Conservation (phyloP, 2,113 vertebrate species). For the Chrysemys picta region DNA sequence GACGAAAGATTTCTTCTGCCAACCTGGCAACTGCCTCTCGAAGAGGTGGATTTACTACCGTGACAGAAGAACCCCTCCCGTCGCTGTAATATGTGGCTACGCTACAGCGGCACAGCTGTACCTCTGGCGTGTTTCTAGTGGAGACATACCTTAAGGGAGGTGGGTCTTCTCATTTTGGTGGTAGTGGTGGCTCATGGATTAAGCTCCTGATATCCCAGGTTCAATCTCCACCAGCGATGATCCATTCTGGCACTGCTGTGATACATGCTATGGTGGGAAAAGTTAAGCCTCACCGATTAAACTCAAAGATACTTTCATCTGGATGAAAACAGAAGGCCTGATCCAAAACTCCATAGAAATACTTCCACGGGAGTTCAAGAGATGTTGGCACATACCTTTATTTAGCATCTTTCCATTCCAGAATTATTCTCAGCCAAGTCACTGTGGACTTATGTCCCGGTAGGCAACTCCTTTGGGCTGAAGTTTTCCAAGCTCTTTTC, state of each 20-base stretch:
- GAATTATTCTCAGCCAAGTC: accelerated
- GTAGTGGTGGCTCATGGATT: not conserved
- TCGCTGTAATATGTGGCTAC: too few relatives aligned
- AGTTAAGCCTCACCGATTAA: not conserved
- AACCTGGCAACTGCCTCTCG: too few relatives aligned
- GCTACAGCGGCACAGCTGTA: too few relatives aligned
- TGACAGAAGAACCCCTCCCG: too few relatives aligned
- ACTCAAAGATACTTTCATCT: not conserved
- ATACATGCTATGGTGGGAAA: not conserved
- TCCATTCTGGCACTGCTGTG: too few relatives aligned
- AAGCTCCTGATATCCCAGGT: not conserved
- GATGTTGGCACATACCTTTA: not conserved
- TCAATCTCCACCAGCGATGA: not conserved
- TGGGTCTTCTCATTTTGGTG: not conserved
- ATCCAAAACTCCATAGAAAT: not conserved
- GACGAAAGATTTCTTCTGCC: too few relatives aligned
- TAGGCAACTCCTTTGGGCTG: not conserved
- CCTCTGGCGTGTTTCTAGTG: too few relatives aligned
- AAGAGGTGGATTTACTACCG: too few relatives aligned
- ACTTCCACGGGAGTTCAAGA: not conserved
- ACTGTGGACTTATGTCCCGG: accelerated
- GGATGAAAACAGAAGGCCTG: not conserved
- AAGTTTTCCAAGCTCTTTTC: not conserved
- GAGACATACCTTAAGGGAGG: too few relatives aligned
- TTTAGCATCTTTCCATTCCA: not conserved